These are phyloP conservation scores for Camelus dromedarius DNA, from an alignment of 2,113 vertebrate genomes.

Conservation along the genomic window DNA sequence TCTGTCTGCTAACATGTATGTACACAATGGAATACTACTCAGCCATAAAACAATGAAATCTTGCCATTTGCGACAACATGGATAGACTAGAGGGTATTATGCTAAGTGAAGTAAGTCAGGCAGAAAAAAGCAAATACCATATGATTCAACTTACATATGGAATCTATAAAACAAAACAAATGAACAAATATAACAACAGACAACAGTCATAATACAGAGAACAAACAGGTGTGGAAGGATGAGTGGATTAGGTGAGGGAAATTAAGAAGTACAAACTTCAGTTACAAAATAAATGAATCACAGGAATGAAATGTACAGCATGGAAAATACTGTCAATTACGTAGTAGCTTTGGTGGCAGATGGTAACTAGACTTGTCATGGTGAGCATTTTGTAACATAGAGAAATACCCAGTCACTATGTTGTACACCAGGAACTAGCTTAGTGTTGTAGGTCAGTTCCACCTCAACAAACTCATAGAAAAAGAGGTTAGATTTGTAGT, in stretches of 20 bases:
- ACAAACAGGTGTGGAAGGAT: not conserved
- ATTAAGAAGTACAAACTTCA: not conserved
- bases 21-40: not conserved
- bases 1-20: too few species aligned
- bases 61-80: not conserved
- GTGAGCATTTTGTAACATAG: not conserved
- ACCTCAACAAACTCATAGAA: not conserved
- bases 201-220: not conserved
- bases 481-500: not conserved
- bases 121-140: not conserved
- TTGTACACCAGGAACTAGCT: not conserved
- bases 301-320: not conserved
- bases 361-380: not conserved
- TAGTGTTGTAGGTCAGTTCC: not conserved
- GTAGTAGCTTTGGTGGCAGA: not conserved
- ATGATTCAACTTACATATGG: not conserved
- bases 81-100: not conserved
- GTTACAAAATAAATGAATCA: not conserved
- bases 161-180: not conserved
- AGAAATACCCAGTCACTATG: not conserved
- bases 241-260: not conserved
- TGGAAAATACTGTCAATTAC: not conserved
- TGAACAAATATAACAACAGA: not conserved
- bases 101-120: not conserved
- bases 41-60: not conserved